Conservation (phyloP, 2,797 vertebrate genomes). For the Falco concolor region DNA sequence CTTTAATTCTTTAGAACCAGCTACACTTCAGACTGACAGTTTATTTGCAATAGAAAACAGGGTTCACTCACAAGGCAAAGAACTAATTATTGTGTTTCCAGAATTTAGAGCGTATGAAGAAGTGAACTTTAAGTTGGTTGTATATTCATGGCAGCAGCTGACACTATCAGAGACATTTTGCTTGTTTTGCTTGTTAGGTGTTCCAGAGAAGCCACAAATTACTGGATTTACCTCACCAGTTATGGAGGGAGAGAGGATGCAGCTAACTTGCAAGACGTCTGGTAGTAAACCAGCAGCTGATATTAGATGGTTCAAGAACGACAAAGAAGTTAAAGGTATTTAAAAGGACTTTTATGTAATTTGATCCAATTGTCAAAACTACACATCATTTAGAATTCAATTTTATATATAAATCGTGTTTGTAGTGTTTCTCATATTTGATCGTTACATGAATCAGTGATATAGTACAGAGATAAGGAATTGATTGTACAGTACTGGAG, state of each 20-base stretch:
- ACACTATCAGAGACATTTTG: neutral
- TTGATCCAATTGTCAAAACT: neutral
- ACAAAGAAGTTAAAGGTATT: constrained; percentile 96
- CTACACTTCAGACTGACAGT: neutral
- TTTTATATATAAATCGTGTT: neutral
- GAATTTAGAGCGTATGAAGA: neutral
- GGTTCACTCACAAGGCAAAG: neutral
- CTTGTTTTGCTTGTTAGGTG: constrained; percentile 77
- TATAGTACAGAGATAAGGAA: neutral
- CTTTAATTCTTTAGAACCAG: neutral
- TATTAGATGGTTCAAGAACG: constrained; percentile 95
- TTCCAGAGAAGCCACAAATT: constrained; percentile 92
- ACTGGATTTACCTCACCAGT: constrained; percentile 93
- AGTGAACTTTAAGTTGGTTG: neutral
- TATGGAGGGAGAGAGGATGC: constrained; percentile 90
- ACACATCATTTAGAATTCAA: neutral
- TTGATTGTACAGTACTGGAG: neutral
- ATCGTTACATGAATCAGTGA: neutral
- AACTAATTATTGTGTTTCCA: neutral
- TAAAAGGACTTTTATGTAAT: neutral
- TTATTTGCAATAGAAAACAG: neutral
- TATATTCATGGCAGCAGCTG: neutral
- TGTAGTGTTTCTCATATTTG: neutral
- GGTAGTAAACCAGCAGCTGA: constrained; percentile 95
- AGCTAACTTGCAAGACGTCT: constrained; percentile 89